Evolutionary conservation across 2,797 vertebrate genomes (phyloP), one percentile per base, ranked within the genome.

Genomic region (Coregonus ussuriensis): DNA sequence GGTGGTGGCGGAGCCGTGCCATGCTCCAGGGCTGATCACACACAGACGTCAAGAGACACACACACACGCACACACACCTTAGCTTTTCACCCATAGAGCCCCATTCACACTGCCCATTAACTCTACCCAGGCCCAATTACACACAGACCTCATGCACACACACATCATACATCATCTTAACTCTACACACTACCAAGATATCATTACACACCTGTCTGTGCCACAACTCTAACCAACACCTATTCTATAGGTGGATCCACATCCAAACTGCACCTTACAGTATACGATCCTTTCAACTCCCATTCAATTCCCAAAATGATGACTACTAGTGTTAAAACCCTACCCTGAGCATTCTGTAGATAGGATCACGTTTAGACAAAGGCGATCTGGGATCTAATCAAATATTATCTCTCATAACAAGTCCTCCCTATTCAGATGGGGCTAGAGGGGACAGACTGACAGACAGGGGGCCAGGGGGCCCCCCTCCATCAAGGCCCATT

Each of bases 401-500:
- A 81, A 78, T 78, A 72, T 75, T 82, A 69, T 79, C 74, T 76
- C 54, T 67, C 73, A 71, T 76, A 82, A 78, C 77, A 75, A 47
- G 41, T 18, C 71, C 35, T 15, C 18, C 15, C 41, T 72, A 16
- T 67, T 70, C 37, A 47, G 68, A 51, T 37, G n/a, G 68, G 68
- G 35, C 37, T 70, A 18, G 18, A 11, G 18, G 68, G 7, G 68
- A 18, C 18, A 51, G 18, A 70, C 68, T 21, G 37, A 47, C 15
- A 16, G 35, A 37, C 31, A 51, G 68, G 11, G 67, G 54, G 79
- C 72, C 31, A 33, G 31, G 31, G 31, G 3, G 3, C 37, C 41
- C 75, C 41, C 65, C 75, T 62, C 82, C 86, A 88, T 87, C 82
- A 80, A 14, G 78, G 16, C 80, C 83, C 82, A 83, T 82, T 83